Conservation (phyloP, 2,113 vertebrate species). For the Myanophis thanlyinensis region DNA sequence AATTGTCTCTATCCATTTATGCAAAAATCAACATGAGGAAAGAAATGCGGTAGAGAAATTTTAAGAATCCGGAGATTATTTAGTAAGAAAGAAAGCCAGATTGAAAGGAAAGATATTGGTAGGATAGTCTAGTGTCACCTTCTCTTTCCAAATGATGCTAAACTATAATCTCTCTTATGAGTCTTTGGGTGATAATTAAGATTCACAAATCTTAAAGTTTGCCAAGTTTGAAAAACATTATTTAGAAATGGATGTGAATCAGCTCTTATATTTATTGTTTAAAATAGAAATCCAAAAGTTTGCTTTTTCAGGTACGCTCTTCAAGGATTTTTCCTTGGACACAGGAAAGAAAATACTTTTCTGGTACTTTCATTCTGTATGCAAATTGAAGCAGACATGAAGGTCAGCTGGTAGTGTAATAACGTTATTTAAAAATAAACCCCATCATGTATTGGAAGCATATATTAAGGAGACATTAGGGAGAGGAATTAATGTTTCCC, state of each 20-base stretch:
- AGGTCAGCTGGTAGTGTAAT: slow-evolving; percentile 45
- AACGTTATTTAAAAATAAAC: slow-evolving; percentile 58
- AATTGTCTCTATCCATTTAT: background rate
- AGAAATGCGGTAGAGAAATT: background rate
- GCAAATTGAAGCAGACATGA: slow-evolving; percentile 43
- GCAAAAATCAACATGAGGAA: background rate
- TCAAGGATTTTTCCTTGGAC: slow-evolving; percentile 12
- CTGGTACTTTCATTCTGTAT: slow-evolving; percentile 36
- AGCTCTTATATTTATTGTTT: background rate
- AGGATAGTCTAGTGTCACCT: too few species aligned
- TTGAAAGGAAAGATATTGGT: background rate
- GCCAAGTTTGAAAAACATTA: background rate
- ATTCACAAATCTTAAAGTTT: background rate
- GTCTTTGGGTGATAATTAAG: background rate
- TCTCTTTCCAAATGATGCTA: background rate
- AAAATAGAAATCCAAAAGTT: background rate
- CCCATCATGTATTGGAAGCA: slow-evolving; percentile 22
- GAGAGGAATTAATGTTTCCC: slow-evolving; percentile 48
- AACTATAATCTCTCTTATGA: background rate
- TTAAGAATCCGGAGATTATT: background rate
- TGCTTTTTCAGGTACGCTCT: slow-evolving; percentile 20
- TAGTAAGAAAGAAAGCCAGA: background rate
- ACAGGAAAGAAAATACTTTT: background rate
- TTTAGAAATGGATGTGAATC: too few species aligned
- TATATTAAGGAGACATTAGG: slow-evolving; percentile 52